These are phyloP conservation scores for Rutpela maculata DNA, from an alignment of 2,888 invertebrate genomes.

Conservation along the genomic window DNA sequence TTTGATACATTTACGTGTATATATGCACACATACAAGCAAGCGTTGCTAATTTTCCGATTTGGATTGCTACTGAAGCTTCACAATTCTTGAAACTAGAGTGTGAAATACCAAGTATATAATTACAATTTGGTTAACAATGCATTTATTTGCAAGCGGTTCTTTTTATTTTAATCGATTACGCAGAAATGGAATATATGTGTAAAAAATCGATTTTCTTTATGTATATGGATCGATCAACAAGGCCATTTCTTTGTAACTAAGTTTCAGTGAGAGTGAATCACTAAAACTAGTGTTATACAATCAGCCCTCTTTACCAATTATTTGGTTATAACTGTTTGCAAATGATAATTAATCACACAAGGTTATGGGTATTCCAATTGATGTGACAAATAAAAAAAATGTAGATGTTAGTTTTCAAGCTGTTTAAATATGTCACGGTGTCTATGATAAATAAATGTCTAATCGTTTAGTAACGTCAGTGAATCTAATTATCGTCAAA, in stretches of 20 bases:
- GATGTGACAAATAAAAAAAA: neutral
- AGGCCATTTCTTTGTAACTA: slow-evolving; percentile 3
- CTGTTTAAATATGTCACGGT: neutral
- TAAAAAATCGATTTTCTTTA: neutral
- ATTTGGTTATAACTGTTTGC: neutral
- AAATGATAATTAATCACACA: neutral
- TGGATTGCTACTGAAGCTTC: neutral
- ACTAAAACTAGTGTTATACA: neutral
- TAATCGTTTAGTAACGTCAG: neutral
- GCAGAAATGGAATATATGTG: neutral
- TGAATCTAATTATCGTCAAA: neutral
- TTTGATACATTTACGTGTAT: neutral
- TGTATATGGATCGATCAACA: neutral
- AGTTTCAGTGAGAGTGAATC: neutral
- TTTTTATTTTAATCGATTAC: neutral
- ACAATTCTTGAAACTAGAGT: neutral
- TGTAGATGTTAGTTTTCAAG: neutral
- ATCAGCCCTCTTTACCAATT: neutral
- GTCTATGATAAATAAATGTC: neutral
- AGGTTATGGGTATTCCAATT: neutral
- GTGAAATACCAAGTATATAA: neutral
- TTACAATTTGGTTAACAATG: neutral
- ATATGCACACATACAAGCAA: neutral
- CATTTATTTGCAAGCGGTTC: neutral
- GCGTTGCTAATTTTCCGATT: neutral